These are phyloP conservation scores for Cartodere bifasciata DNA, from an alignment of 2,888 invertebrate species.

Conservation along the genomic window DNA sequence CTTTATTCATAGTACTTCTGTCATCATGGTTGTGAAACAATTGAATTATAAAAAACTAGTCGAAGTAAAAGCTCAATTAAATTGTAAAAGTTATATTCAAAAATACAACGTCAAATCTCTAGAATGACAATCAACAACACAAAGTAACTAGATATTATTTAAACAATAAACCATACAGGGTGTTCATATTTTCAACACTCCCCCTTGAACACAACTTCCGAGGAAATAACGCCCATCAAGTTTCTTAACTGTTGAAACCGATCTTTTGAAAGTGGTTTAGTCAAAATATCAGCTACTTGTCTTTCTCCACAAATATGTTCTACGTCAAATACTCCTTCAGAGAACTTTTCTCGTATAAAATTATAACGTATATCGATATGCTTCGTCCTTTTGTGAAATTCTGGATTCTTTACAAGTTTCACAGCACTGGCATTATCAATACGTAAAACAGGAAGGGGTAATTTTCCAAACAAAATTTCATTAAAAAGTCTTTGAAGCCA, in stretches of 20 bases:
- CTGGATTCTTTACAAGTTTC: constrained; percentile 12
- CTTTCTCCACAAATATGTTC: constrained; percentile 6
- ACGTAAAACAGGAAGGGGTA: constrained; percentile 1
- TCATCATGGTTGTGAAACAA: too few species aligned
- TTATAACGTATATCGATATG: constrained; percentile 14
- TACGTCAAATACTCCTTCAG: constrained; percentile 5
- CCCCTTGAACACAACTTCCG: constrained; percentile 7
- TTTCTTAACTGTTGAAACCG: constrained; percentile 3
- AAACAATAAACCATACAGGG: too few species aligned
- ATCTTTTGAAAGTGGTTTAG: constrained; percentile 6
- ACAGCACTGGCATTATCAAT: constrained; percentile 14
- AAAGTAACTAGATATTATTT: too few species aligned
- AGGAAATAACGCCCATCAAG: constrained; percentile 4
- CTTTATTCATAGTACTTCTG: too few species aligned
- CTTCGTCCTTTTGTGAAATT: constrained; percentile 13
- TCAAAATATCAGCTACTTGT: constrained; percentile 8
- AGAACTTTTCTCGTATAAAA: constrained; percentile 13
- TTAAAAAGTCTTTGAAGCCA: constrained; percentile 7
- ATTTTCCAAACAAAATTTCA: constrained; percentile 3
- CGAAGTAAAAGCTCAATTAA: too few species aligned
- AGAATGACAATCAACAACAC: too few species aligned
- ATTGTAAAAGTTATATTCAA: too few species aligned
- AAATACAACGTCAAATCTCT: too few species aligned
- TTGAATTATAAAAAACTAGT: too few species aligned
- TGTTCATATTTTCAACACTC: too few species aligned